Percentiles rank a stretch among this genome's conserved stretches.
Conservation (phyloP, 1,140 invertebrate genomes). For the Periplaneta americana region DNA sequence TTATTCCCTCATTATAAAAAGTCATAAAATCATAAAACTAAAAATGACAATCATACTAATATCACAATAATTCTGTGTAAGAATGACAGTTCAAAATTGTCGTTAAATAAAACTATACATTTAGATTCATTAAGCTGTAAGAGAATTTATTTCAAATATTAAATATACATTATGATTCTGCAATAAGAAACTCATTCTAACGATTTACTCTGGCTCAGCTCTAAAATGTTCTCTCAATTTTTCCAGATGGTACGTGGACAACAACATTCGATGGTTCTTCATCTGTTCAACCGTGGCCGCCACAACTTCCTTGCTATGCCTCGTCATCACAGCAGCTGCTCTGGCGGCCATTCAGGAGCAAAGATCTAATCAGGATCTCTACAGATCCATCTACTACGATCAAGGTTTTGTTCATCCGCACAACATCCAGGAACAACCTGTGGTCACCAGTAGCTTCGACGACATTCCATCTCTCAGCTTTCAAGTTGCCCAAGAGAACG, state of each 20-base stretch:
- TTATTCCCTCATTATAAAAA: no score
- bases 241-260: conserved; percentile 53
- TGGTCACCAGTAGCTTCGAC: conserved; percentile 40
- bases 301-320: conserved; percentile 24
- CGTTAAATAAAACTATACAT: no score
- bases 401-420: background rate
- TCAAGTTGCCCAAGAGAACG: background rate
- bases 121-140: no score
- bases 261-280: conserved; percentile 56
- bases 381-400: background rate
- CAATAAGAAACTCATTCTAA: no score
- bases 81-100: no score
- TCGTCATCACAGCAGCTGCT: conserved; percentile 27
- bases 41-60: no score
- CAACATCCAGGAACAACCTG: background rate
- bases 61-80: no score
- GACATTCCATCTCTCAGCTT: background rate
- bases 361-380: background rate
- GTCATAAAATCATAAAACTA: no score
- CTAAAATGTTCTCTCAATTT: background rate
- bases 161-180: no score
- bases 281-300: conserved; percentile 28
- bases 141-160: no score
- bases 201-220: no score
- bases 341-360: conserved; percentile 19